These are phyloP conservation scores for Danio aesculapii DNA, from an alignment of 2,797 vertebrate species.

Conservation along the genomic window DNA sequence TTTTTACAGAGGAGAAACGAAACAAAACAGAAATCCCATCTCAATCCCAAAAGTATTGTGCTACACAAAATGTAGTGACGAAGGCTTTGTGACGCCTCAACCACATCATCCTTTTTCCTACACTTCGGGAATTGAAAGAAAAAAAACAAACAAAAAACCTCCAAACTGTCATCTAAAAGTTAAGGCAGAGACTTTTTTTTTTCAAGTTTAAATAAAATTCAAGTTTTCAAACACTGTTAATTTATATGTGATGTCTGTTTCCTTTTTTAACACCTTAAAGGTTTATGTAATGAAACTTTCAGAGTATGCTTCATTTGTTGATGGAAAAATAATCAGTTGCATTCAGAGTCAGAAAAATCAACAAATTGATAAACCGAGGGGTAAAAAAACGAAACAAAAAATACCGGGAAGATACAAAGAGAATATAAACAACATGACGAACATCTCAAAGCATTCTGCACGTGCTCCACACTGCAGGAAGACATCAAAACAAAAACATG, in stretches of 20 bases:
- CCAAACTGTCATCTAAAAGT: conserved; percentile 89
- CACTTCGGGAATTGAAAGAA: conserved; percentile 77
- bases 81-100: conserved; percentile 51
- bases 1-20: conserved; percentile 87
- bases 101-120: conserved; percentile 72
- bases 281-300: conserved; percentile 34
- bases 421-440: conserved; percentile 38
- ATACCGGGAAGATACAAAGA: conserved; percentile 41
- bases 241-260: conserved; percentile 65
- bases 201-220: conserved; percentile 94
- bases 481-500: conserved; percentile 23
- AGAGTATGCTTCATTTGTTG: conserved; percentile 33
- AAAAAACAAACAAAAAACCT: conserved; percentile 62
- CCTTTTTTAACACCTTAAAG: conserved; percentile 43
- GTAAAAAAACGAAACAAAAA: conserved; percentile 39
- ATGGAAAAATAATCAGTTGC: conserved; percentile 37
- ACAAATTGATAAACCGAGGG: conserved; percentile 9
- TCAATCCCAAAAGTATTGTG: conserved; percentile 59
- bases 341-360: conserved; percentile 39
- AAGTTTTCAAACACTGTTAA: conserved; percentile 90
- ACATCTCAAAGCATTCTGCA: conserved; percentile 43
- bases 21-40: conserved; percentile 67
- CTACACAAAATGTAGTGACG: conserved; percentile 61
- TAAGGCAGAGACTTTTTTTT: conserved; percentile 91
- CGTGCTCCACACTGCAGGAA: conserved; percentile 36